phyloP scores from a whole-genome alignment of 2,888 invertebrate genomes.

The Periphyllus acericola region DNA sequence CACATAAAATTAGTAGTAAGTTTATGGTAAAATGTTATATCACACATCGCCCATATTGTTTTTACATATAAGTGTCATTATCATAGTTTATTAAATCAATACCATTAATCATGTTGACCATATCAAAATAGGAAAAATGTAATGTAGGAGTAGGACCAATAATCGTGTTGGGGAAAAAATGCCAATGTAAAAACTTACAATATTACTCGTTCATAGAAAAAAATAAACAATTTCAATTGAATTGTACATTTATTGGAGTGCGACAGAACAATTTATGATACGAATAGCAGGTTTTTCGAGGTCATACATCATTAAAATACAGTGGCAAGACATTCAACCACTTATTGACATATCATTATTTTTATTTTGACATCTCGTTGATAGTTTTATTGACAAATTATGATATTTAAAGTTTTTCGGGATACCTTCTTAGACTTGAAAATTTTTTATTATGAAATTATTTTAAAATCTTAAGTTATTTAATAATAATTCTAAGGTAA shows the following conservation, averaged over 20 bases:
- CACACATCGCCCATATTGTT: not conserved
- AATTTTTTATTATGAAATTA: not conserved
- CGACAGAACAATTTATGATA: not conserved
- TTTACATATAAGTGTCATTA: not conserved
- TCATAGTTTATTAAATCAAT: not conserved
- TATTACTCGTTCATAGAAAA: not conserved
- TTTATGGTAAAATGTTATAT: not conserved
- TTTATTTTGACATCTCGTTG: not conserved
- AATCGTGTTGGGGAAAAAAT: not conserved
- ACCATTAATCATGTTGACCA: no score
- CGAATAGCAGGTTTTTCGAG: slow-evolving; percentile 39
- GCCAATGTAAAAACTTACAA: not conserved
- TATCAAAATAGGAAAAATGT: not conserved
- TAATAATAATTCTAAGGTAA: no score
- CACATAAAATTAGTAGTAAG: no score
- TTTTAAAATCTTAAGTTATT: no score
- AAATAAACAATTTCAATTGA: slow-evolving; percentile 16
- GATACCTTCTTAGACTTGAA: not conserved
- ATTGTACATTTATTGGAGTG: not conserved
- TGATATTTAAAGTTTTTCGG: not conserved
- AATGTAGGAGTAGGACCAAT: not conserved
- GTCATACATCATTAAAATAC: slow-evolving; percentile 41
- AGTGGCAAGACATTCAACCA: slow-evolving; percentile 16
- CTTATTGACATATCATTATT: slow-evolving; percentile 46
- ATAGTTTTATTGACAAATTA: slow-evolving; percentile 4